A percentile compares a stretch with the other conserved stretches of the same genome.
phyloP scores from a whole-genome alignment of 2,888 invertebrate species.

The Zaprionus obscuricornis region DNA sequence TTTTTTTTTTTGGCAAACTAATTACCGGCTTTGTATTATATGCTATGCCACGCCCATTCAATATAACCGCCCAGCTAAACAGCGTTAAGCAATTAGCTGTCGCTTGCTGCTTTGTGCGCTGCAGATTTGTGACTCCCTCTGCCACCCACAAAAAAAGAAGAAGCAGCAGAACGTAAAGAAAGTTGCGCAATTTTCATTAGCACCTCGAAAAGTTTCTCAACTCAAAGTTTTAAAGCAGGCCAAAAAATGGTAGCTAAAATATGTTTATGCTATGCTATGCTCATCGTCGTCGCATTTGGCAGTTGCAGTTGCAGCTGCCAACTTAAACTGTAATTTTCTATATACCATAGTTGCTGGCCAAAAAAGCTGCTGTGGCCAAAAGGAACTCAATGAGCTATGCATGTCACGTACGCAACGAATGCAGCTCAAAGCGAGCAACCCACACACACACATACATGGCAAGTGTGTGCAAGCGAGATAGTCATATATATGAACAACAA shows the following conservation, averaged over 20 bases:
- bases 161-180: too few species aligned
- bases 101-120: constrained; percentile 28
- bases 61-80: neutral
- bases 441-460: constrained; percentile 26
- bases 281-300: constrained; percentile 6
- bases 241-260: too few species aligned
- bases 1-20: constrained; percentile 31
- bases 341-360: constrained; percentile 71
- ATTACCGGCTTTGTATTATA: constrained; percentile 37
- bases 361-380: constrained; percentile 47
- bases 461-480: constrained; percentile 15
- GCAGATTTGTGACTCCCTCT: constrained; percentile 3
- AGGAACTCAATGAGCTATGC: constrained; percentile 77
- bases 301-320: constrained; percentile 15
- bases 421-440: constrained; percentile 45
- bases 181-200: constrained; percentile 75
- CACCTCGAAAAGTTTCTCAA: constrained; percentile 56
- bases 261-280: too few species aligned
- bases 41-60: constrained; percentile 14
- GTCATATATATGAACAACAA: constrained; percentile 10
- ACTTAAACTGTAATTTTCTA: constrained; percentile 74
- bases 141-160: neutral
- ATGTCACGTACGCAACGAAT: constrained; percentile 63
- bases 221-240: constrained; percentile 21
- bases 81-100: constrained; percentile 43